Conservation (phyloP, 37 sponge, comb jelly and placozoan species). For the Chondrosia reniformis region DNA sequence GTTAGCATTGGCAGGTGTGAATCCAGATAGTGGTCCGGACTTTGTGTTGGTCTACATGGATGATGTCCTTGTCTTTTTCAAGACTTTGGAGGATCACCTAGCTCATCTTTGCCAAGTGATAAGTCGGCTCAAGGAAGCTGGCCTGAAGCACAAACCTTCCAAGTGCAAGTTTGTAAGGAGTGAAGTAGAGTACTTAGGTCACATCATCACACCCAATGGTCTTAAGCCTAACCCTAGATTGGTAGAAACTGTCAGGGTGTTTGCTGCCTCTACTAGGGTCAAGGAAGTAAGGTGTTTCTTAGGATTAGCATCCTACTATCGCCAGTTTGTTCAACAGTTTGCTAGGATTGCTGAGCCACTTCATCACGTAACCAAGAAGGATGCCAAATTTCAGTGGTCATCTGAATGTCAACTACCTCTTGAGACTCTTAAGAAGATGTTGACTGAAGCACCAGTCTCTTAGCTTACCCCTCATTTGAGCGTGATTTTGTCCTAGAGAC, state of each 20-base stretch:
- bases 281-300: conserved; percentile 5
- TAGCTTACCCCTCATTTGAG: conserved; percentile 27
- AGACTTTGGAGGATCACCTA: conserved; percentile 24
- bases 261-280: not conserved
- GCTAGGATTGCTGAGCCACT: not conserved
- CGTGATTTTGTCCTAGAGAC: conserved; percentile 31
- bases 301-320: conserved; percentile 15
- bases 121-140: not conserved
- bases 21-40: conserved; percentile 18
- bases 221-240: conserved; percentile 1
- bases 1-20: conserved; percentile 21
- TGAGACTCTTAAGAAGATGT: conserved; percentile 5
- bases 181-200: conserved; percentile 38
- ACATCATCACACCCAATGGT: conserved; percentile 22
- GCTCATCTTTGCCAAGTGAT: conserved; percentile 25
- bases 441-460: conserved; percentile 32
- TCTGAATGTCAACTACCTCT: not conserved
- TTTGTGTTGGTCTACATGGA: conserved; percentile 49
- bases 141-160: conserved; percentile 34
- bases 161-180: conserved; percentile 20
- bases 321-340: not conserved
- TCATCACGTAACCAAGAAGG: not conserved
- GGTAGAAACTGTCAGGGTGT: conserved; percentile 6
- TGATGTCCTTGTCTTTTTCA: conserved; percentile 42
- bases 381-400: not conserved